These are phyloP conservation scores for Spialia ferax DNA, from an alignment of 2,888 invertebrate species.

Conservation along the genomic window DNA sequence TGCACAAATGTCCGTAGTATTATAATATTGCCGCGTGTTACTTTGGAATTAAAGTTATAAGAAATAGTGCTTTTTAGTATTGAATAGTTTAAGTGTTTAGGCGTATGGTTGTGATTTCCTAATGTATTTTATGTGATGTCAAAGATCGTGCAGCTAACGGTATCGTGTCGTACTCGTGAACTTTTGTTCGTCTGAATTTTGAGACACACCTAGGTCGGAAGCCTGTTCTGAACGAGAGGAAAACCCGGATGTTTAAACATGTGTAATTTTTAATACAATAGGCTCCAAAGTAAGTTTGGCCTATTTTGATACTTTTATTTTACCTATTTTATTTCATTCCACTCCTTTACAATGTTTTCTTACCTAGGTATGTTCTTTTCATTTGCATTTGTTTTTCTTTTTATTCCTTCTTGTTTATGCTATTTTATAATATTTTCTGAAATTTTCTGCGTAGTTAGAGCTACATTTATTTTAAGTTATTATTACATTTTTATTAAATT, in stretches of 20 bases:
- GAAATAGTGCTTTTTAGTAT: slow-evolving; percentile 33
- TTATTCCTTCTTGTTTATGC: not conserved
- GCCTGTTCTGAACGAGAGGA: slow-evolving; percentile 62
- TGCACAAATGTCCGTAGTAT: slow-evolving; percentile 42
- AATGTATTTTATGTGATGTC: slow-evolving; percentile 48
- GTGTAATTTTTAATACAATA: slow-evolving; percentile 58
- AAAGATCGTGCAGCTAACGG: slow-evolving; percentile 67
- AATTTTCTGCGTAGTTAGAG: too few relatives aligned
- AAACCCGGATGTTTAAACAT: slow-evolving; percentile 65
- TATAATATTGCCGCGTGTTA: slow-evolving; percentile 45
- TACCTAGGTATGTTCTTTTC: too few relatives aligned
- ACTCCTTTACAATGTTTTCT: not conserved
- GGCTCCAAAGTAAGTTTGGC: slow-evolving; percentile 48
- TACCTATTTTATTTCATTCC: not conserved
- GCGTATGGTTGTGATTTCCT: slow-evolving; percentile 27
- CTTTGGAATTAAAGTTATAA: slow-evolving; percentile 36
- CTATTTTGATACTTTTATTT: not conserved
- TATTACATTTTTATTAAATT: too few relatives aligned
- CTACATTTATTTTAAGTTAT: too few relatives aligned
- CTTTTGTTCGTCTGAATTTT: slow-evolving; percentile 68
- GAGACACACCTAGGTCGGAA: slow-evolving; percentile 67
- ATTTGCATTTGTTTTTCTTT: not conserved
- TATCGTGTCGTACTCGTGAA: slow-evolving; percentile 66
- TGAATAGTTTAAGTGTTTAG: slow-evolving; percentile 29
- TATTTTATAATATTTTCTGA: too few relatives aligned